A percentile compares a stretch with the other conserved stretches of the same genome.
phyloP scores from a whole-genome alignment of 2,888 invertebrate species.

The Clistopyga incitator region DNA sequence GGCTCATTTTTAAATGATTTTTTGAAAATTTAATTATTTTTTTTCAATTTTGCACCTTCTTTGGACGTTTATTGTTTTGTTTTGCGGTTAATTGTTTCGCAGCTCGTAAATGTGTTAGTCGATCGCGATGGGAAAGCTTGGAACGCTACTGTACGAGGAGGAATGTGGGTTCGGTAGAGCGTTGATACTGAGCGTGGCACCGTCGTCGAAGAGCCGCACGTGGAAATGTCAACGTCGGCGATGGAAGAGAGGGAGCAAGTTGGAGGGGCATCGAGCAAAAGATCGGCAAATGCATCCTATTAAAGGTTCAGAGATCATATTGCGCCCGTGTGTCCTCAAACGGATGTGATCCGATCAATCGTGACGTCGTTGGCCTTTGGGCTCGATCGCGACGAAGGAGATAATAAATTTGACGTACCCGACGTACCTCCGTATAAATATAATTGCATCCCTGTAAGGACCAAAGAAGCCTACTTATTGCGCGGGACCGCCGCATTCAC shows the following conservation, averaged over 20 bases:
- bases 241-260: constrained; percentile 49
- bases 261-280: constrained; percentile 65
- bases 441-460: constrained; percentile 70
- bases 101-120: background rate
- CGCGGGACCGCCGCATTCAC: background rate
- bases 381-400: constrained; percentile 60
- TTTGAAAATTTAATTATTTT: too few relatives aligned
- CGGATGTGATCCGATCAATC: constrained; percentile 74
- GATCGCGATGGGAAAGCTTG: constrained; percentile 68
- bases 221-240: constrained; percentile 67
- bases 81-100: constrained; percentile 12
- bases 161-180: constrained; percentile 80
- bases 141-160: constrained; percentile 72
- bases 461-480: constrained; percentile 1
- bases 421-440: constrained; percentile 68
- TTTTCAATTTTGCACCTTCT: too few relatives aligned
- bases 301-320: constrained; percentile 80
- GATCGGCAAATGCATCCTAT: constrained; percentile 78
- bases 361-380: constrained; percentile 81
- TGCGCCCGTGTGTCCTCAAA: constrained; percentile 75
- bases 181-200: background rate
- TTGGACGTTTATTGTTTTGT: too few relatives aligned
- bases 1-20: too few relatives aligned
- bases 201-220: constrained; percentile 11
- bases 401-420: constrained; percentile 74